Percentiles rank a stretch among this genome's conserved stretches.
phyloP scores from a whole-genome alignment of 1,140 invertebrate genomes.

The Carposina sasakii region DNA sequence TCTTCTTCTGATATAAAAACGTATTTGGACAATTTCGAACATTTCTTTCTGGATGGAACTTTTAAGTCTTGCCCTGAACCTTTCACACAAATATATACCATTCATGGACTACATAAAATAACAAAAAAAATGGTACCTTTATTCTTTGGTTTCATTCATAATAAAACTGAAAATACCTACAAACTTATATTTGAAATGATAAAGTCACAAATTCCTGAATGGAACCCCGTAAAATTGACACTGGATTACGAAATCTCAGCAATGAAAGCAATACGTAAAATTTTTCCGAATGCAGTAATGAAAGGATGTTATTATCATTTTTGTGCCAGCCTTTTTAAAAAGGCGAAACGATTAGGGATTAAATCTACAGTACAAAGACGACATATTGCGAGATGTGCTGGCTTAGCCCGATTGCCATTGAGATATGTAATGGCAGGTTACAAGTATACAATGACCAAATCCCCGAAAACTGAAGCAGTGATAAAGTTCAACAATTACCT shows the following conservation, averaged over 20 bases:
- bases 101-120: background rate
- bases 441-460: slow-evolving; percentile 4
- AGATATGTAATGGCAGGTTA: slow-evolving; percentile 4
- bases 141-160: slow-evolving; percentile 5
- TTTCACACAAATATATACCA: slow-evolving; percentile 7
- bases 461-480: slow-evolving; percentile 4
- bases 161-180: slow-evolving; percentile 8
- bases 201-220: background rate
- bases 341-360: slow-evolving; percentile 4
- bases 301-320: slow-evolving; percentile 4
- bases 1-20: slow-evolving; percentile 1
- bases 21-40: slow-evolving; percentile 5
- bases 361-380: slow-evolving; percentile 3
- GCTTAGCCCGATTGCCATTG: slow-evolving; percentile 4
- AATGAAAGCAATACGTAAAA: slow-evolving; percentile 4
- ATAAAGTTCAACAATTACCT: slow-evolving; percentile 4
- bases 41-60: slow-evolving; percentile 10
- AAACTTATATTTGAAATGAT: slow-evolving; percentile 2
- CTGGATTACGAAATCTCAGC: slow-evolving; percentile 6
- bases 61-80: slow-evolving; percentile 9
- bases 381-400: slow-evolving; percentile 4
- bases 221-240: slow-evolving; percentile 7
- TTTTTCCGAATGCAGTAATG: slow-evolving; percentile 6
- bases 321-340: slow-evolving; percentile 4
- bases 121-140: slow-evolving; percentile 7